Evolutionary conservation across 2,113 vertebrate genomes (phyloP), one percentile per base, ranked within the genome.

Genomic region (Chauna torquata): DNA sequence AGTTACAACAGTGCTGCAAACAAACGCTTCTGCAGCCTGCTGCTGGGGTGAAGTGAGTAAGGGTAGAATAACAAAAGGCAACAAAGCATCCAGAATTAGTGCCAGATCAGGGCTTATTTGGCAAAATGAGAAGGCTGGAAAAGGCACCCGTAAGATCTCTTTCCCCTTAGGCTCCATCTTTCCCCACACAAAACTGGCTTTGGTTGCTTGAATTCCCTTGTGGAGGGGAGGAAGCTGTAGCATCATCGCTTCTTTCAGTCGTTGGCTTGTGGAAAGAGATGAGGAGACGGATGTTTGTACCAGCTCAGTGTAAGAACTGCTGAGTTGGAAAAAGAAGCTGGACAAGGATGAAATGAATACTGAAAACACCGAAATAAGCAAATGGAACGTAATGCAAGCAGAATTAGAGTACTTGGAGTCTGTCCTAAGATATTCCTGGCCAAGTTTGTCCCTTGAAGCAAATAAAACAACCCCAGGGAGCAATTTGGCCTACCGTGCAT

Each of bases 341-440:
- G 89, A 96, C 54, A 66, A 90, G 42, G 91, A 95, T 94, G 78
- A 97, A 97, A 96, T 95, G 89, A 92, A 94, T 86, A 58, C 86
- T 69, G 82, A 92, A 91, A 93, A 77, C 75, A 80, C 28, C 91
- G 66, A 80, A 92, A 96, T 95, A 88, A 90, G 84, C 90, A 92
- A 97, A 91, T 86, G 87, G 84, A 85, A 79, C 50, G 77, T 77
- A 97, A 88, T 91, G 87, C 70, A 87, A 82, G 71, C 70, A 77
- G 82, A 89, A 94, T 95, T 92, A 94, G 58, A 85, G 75, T 74
- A 66, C 62, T 97, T 97, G 91, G 95, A 96, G 58, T 25, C 94
- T 91, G 62, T 85, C 86, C 81, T 90, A 88, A 90, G 89, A 80
- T 91, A 94, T 71, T 94, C 19, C 75, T 92, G 78, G 94, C 97